Percentiles rank a stretch among this genome's conserved stretches.
Evolutionary conservation across 2,113 vertebrate genomes (phyloP).

Genomic region (Bombycilla garrulus): DNA sequence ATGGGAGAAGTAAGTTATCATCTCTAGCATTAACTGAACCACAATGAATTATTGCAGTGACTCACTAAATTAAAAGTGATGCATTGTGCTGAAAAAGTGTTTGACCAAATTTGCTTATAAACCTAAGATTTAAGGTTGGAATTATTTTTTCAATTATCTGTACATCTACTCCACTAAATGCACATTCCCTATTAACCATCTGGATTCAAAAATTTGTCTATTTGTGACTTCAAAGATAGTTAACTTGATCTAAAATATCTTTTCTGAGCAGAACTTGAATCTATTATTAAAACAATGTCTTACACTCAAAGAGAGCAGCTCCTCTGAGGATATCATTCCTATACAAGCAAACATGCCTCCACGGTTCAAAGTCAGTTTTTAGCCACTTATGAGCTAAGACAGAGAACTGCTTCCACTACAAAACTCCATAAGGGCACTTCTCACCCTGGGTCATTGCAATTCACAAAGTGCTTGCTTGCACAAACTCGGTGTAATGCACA

Average conservation of each 20-base stretch:
- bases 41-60: not conserved
- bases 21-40: not conserved
- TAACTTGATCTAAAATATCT: not conserved
- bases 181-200: not conserved
- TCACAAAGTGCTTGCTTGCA: not conserved
- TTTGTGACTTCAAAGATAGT: not conserved
- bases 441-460: not conserved
- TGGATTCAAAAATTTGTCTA: not conserved
- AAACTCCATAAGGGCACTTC: not conserved
- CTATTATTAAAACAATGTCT: slow-evolving; percentile 26
- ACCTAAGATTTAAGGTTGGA: not conserved
- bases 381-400: not conserved
- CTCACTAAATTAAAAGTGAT: not conserved
- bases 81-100: not conserved
- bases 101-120: not conserved
- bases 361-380: not conserved
- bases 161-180: not conserved
- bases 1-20: not conserved
- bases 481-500: not conserved
- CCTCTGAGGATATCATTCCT: not conserved
- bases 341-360: not conserved
- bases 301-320: not conserved
- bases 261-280: not conserved
- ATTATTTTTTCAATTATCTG: not conserved
- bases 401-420: not conserved